Conservation (phyloP, 2,113 vertebrate species). For the Pollachius pollachius region DNA sequence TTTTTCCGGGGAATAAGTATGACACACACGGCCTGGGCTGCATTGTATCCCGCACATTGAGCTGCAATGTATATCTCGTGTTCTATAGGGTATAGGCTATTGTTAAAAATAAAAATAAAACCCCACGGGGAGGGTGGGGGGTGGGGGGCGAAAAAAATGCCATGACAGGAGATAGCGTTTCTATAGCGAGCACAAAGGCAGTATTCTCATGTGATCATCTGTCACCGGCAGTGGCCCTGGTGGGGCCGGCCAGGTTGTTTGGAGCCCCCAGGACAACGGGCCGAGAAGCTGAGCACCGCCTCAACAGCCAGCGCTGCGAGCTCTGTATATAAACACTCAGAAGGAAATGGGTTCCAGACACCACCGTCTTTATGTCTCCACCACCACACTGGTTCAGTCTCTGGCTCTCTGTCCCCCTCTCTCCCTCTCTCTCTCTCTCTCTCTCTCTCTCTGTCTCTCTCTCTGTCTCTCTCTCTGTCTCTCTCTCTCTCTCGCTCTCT, state of each 20-base stretch:
- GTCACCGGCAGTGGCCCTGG: constrained; percentile 35
- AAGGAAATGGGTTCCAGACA: constrained; percentile 68
- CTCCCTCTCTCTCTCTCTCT: too few relatives aligned
- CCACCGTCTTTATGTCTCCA: constrained; percentile 18
- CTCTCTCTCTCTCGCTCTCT: too few relatives aligned
- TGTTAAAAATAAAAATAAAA: too few relatives aligned
- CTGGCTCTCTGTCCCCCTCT: too few relatives aligned
- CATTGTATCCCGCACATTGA: too few relatives aligned
- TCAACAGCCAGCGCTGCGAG: constrained; percentile 9
- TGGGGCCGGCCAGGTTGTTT: constrained; percentile 25
- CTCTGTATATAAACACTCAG: constrained; percentile 56
- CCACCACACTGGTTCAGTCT: constrained; percentile 12
- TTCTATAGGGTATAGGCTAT: too few relatives aligned
- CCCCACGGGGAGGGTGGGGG: too few relatives aligned
- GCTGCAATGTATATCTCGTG: too few relatives aligned
- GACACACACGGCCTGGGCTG: too few relatives aligned
- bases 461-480: too few relatives aligned
- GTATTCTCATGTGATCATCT: constrained; percentile 37
- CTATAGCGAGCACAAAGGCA: constrained; percentile 25
- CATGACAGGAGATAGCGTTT: constrained; percentile 25
- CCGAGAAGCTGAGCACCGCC: constrained; percentile 37
- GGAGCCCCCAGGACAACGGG: constrained; percentile 30
- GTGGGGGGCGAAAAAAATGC: constrained; percentile 26
- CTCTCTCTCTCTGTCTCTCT: too few relatives aligned
- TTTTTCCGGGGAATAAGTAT: too few relatives aligned